These are phyloP conservation scores for Pantala flavescens DNA, from an alignment of 1,140 invertebrate genomes.

Conservation along the genomic window DNA sequence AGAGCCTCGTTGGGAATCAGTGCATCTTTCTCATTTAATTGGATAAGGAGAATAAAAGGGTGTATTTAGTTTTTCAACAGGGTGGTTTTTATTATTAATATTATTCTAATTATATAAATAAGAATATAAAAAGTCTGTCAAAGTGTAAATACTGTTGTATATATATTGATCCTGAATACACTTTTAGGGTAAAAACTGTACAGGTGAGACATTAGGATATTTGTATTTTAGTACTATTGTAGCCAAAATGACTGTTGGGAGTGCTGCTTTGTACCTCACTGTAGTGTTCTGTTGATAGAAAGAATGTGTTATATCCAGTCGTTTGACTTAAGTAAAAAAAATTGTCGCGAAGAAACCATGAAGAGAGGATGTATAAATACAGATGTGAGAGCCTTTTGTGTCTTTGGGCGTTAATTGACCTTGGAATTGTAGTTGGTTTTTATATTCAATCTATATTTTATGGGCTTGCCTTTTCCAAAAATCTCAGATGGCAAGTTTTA, in stretches of 20 bases:
- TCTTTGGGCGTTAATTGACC: constrained; percentile 13
- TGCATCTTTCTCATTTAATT: constrained; percentile 14
- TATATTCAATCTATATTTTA: constrained; percentile 17
- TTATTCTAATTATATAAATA: constrained; percentile 8
- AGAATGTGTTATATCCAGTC: constrained; percentile 16
- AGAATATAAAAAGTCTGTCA: constrained; percentile 12
- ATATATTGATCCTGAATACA: constrained; percentile 12
- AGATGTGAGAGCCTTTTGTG: constrained; percentile 8
- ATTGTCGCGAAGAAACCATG: neutral
- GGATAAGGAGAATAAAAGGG: constrained; percentile 12
- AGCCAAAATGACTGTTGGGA: constrained; percentile 14
- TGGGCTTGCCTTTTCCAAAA: constrained; percentile 17
- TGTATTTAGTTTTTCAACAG: constrained; percentile 14
- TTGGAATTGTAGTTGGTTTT: constrained; percentile 16
- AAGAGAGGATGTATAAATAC: neutral
- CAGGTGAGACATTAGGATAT: constrained; percentile 16
- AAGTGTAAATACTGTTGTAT: constrained; percentile 14
- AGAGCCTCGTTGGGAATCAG: constrained; percentile 14
- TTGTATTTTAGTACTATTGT: constrained; percentile 17
- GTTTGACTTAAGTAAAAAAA: constrained; percentile 11
- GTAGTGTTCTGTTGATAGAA: constrained; percentile 16
- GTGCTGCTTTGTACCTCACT: constrained; percentile 16
- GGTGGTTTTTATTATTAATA: constrained; percentile 12
- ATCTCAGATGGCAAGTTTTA: constrained; percentile 16
- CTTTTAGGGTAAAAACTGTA: constrained; percentile 14